Conservation (phyloP, 2,797 vertebrate species). For the Cryptoblepharus egeriae region DNA sequence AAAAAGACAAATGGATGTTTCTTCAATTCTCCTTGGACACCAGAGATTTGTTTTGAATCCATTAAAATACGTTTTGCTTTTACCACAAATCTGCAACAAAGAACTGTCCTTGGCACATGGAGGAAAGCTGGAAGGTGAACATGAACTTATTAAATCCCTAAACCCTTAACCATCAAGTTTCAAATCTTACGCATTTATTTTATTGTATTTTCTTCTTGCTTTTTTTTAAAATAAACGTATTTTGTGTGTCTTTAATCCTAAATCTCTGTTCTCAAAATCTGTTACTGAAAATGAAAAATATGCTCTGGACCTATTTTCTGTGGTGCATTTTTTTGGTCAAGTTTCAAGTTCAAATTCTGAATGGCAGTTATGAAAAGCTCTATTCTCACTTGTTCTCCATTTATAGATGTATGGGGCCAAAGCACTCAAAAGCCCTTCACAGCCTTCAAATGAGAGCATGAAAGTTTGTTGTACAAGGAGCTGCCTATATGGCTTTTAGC, state of each 20-base stretch:
- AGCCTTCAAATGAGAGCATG: neutral
- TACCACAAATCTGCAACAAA: constrained; percentile 58
- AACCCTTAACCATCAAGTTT: constrained; percentile 45
- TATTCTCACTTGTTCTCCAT: too few relatives aligned
- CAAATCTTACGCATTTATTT: constrained; percentile 52
- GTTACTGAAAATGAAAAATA: constrained; percentile 23
- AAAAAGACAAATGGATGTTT: constrained; percentile 54
- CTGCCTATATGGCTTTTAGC: neutral
- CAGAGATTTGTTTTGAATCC: constrained; percentile 60
- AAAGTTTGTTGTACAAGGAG: neutral
- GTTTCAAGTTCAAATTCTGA: neutral
- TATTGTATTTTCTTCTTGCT: constrained; percentile 37
- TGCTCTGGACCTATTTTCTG: neutral
- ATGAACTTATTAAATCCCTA: constrained; percentile 53
- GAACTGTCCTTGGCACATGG: constrained; percentile 45
- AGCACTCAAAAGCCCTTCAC: too few relatives aligned
- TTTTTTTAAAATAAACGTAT: constrained; percentile 30
- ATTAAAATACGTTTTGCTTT: constrained; percentile 60
- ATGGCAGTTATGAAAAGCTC: neutral
- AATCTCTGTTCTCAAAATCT: constrained; percentile 33
- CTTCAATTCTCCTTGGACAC: constrained; percentile 48
- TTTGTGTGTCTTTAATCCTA: constrained; percentile 39
- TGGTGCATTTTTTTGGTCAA: neutral
- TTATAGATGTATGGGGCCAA: neutral
- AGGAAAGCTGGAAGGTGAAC: constrained; percentile 41